Conservation (phyloP, 2,888 invertebrate genomes). For the Eilema sororculum region DNA sequence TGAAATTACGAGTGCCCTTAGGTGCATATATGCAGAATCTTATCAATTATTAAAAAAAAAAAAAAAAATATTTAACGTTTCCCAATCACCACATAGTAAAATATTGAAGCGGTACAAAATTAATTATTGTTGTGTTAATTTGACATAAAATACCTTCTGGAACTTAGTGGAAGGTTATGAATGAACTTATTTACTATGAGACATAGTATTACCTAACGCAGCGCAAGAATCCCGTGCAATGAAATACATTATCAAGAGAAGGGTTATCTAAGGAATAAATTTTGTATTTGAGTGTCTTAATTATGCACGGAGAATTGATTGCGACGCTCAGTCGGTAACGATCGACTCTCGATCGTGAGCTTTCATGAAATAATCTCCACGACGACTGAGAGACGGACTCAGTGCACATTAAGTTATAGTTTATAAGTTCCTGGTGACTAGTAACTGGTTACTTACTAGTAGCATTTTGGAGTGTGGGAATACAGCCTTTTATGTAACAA, state of each 20-base stretch:
- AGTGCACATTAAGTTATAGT: slow-evolving; percentile 50
- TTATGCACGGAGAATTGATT: slow-evolving; percentile 75
- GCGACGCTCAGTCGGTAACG: slow-evolving; percentile 70
- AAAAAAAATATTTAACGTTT: neutral
- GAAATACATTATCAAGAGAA: slow-evolving; percentile 55
- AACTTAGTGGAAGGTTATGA: neutral
- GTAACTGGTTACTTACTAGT: slow-evolving; percentile 17
- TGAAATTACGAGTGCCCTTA: slow-evolving; percentile 13
- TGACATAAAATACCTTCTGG: neutral
- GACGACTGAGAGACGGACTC: slow-evolving; percentile 57
- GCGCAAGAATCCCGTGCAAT: slow-evolving; percentile 31
- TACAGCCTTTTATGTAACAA: slow-evolving; percentile 17
- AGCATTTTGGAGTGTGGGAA: slow-evolving; percentile 27
- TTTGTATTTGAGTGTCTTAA: slow-evolving; percentile 72
- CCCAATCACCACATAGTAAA: too few relatives aligned
- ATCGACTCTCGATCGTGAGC: slow-evolving; percentile 65
- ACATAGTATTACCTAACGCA: slow-evolving; percentile 11
- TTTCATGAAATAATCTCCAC: slow-evolving; percentile 71
- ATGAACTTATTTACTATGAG: neutral
- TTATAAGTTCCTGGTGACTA: slow-evolving; percentile 36
- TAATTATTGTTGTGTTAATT: neutral
- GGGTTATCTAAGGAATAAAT: slow-evolving; percentile 54
- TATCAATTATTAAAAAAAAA: too few relatives aligned
- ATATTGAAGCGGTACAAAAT: too few relatives aligned
- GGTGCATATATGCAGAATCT: neutral